A percentile compares a stretch with the other conserved stretches of the same genome.
Evolutionary conservation across 2,113 vertebrate species (phyloP).

Genomic region (Pterophyllum scalare): DNA sequence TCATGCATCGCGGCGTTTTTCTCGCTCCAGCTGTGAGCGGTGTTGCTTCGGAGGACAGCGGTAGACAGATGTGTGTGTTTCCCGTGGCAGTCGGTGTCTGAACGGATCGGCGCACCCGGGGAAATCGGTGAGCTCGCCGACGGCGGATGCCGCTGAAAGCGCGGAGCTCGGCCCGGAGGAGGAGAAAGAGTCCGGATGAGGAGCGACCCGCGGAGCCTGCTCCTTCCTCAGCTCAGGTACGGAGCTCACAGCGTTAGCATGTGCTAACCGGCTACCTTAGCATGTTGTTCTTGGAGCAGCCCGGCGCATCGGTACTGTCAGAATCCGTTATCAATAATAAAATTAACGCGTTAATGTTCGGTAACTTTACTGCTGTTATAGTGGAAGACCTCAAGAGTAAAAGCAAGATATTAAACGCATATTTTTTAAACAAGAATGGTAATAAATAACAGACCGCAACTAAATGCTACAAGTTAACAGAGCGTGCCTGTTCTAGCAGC

Average conservation of each 20-base stretch:
- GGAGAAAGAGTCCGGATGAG: slow-evolving; percentile 49
- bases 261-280: neutral
- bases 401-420: neutral
- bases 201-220: slow-evolving; percentile 29
- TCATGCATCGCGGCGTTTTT: slow-evolving; percentile 31
- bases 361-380: neutral
- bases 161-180: slow-evolving; percentile 32
- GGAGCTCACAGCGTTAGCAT: slow-evolving; percentile 44
- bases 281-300: neutral
- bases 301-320: neutral
- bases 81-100: neutral
- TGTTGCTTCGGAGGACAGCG: neutral
- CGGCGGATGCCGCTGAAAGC: slow-evolving; percentile 40
- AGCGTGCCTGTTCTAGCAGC: too few relatives aligned
- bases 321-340: too few relatives aligned
- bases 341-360: neutral
- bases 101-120: neutral
- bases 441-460: neutral
- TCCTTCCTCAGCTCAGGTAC: slow-evolving; percentile 34
- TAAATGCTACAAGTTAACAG: slow-evolving; percentile 28
- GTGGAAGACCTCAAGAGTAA: neutral
- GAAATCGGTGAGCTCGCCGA: neutral
- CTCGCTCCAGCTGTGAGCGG: neutral
- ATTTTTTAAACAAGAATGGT: neutral
- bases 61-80: neutral